A percentile compares a stretch with the other conserved stretches of the same genome.
Conservation (phyloP, 2,797 vertebrate species). For the Notoglanidium macrostoma region DNA sequence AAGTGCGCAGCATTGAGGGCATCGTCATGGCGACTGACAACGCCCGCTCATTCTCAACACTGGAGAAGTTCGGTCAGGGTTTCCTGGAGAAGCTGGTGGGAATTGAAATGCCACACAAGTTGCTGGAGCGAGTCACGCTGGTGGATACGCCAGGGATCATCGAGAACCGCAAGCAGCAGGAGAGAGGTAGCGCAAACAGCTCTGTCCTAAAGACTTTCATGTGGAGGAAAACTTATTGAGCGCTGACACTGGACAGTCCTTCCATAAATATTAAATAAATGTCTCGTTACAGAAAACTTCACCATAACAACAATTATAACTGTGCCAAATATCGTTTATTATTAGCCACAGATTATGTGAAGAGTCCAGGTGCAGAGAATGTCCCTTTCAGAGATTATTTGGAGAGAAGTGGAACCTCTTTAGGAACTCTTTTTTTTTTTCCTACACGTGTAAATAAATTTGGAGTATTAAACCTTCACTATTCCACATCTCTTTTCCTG, state of each 20-base stretch:
- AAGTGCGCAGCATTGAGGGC: slow-evolving; percentile 94
- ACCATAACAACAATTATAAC: not conserved
- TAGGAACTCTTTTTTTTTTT: too few species aligned
- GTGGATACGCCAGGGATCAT: slow-evolving; percentile 98
- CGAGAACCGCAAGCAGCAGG: slow-evolving; percentile 98
- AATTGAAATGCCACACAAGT: slow-evolving; percentile 97
- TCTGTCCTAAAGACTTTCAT: not conserved
- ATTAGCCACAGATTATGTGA: not conserved
- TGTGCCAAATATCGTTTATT: not conserved
- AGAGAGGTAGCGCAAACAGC: slow-evolving; percentile 83
- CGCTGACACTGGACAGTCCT: too few species aligned
- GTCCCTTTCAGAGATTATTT: not conserved
- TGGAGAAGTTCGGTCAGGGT: slow-evolving; percentile 98
- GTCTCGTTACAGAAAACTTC: not conserved
- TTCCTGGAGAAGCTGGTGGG: slow-evolving; percentile 98
- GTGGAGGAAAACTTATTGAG: not conserved
- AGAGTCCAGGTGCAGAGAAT: not conserved
- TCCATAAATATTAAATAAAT: not conserved
- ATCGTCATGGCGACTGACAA: slow-evolving; percentile 99
- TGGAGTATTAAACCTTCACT: not conserved
- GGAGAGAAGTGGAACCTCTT: not conserved
- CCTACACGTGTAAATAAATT: too few species aligned
- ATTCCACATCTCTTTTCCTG: not conserved
- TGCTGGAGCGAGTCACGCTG: slow-evolving; percentile 93
- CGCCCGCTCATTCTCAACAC: slow-evolving; percentile 91